Evolutionary conservation across 1,140 invertebrate genomes (phyloP).

Genomic region (Bombus cullumanus): DNA sequence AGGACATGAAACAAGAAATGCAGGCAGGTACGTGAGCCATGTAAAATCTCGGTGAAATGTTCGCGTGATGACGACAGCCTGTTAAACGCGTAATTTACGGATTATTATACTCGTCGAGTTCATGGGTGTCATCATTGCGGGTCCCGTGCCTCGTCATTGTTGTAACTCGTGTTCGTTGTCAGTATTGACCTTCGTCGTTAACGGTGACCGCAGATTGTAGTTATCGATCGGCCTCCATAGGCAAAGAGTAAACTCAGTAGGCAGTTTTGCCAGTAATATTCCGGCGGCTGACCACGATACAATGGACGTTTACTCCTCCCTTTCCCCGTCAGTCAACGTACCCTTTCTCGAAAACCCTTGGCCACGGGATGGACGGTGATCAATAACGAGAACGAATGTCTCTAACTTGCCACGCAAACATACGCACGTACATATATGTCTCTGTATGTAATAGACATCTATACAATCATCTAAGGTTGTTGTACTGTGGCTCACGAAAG

Average conservation of each 20-base stretch:
- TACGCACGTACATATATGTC: too few species aligned
- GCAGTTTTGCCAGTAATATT: conserved; percentile 60
- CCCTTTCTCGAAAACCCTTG: neutral
- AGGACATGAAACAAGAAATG: conserved; percentile 38
- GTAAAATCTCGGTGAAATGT: conserved; percentile 22
- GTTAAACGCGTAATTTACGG: conserved; percentile 48
- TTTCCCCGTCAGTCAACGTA: neutral
- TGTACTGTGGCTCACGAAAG: neutral
- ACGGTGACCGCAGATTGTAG: conserved; percentile 40
- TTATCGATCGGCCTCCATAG: conserved; percentile 27
- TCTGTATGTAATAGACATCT: neutral
- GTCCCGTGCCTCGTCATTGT: conserved; percentile 22
- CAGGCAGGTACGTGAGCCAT: conserved; percentile 1
- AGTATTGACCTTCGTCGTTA: conserved; percentile 50
- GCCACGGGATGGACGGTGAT: conserved; percentile 51
- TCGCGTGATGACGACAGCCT: conserved; percentile 26
- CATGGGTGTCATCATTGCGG: conserved; percentile 59
- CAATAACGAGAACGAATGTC: conserved; percentile 61
- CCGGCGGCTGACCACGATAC: conserved; percentile 55
- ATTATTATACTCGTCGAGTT: conserved; percentile 49
- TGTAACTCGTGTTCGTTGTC: conserved; percentile 1
- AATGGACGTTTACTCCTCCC: conserved; percentile 49
- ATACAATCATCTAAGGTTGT: neutral
- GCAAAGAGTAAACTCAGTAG: conserved; percentile 50
- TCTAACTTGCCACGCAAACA: conserved; percentile 17